phyloP scores from a whole-genome alignment of 2,113 vertebrate species.

The Micromys minutus region DNA sequence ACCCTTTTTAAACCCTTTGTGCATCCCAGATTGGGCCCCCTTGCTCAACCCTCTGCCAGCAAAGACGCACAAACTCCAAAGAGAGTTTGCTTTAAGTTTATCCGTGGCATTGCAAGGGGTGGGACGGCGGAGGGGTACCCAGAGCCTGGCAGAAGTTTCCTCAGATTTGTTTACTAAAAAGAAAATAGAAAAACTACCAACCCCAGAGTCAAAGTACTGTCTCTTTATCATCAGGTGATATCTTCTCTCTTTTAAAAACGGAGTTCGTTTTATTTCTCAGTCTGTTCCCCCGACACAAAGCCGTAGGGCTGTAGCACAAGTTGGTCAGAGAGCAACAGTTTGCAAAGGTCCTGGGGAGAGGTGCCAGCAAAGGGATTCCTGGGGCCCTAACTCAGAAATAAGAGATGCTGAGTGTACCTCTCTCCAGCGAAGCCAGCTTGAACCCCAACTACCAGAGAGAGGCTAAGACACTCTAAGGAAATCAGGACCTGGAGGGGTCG shows the following conservation, averaged over 20 bases:
- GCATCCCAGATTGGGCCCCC: not conserved
- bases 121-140: slow-evolving; percentile 27
- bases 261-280: not conserved
- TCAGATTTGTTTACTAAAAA: slow-evolving; percentile 73
- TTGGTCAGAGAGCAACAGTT: not conserved
- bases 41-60: slow-evolving; percentile 46
- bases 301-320: not conserved
- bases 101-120: slow-evolving; percentile 69
- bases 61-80: slow-evolving; percentile 3
- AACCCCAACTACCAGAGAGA: not conserved
- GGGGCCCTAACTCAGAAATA: not conserved
- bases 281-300: not conserved
- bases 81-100: slow-evolving; percentile 77
- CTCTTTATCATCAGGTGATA: not conserved
- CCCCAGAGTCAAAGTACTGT: not conserved
- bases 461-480: not conserved
- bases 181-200: not conserved
- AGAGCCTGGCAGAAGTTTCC: slow-evolving; percentile 43
- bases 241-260: not conserved
- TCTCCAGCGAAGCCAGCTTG: too few species aligned
- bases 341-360: not conserved
- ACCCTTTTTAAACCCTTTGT: not conserved
- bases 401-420: not conserved
- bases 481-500: not conserved
- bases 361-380: not conserved